Conservation (phyloP, 2,113 vertebrate species). For the Philantomba maxwellii region DNA sequence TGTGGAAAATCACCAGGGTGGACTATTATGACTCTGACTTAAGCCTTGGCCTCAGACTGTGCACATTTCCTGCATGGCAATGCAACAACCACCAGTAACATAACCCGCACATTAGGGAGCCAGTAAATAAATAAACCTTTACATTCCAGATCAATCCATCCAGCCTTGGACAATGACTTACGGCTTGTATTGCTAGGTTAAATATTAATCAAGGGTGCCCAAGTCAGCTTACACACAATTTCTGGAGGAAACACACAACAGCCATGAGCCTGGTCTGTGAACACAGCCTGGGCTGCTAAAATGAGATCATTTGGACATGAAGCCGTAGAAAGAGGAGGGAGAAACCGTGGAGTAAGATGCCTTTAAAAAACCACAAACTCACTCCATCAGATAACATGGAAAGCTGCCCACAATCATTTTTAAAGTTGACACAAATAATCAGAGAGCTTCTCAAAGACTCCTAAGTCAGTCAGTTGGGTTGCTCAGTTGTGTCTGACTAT, state of each 20-base stretch:
- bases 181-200: slow-evolving; percentile 9
- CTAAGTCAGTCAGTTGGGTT: background rate
- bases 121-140: slow-evolving; percentile 64
- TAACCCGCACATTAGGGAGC: background rate
- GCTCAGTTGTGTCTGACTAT: fast-evolving
- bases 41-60: background rate
- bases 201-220: slow-evolving; percentile 27
- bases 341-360: background rate
- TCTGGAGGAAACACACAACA: background rate
- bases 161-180: background rate
- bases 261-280: background rate
- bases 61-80: background rate
- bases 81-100: background rate
- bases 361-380: background rate
- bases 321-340: background rate
- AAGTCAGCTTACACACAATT: background rate
- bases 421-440: background rate
- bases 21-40: background rate
- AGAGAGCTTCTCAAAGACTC: background rate
- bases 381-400: background rate
- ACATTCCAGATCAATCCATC: slow-evolving; percentile 44
- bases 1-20: slow-evolving; percentile 44
- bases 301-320: background rate
- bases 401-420: fast-evolving
- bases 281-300: background rate